Evolutionary conservation across 2,797 vertebrate species (phyloP).

Genomic region (Ctenopoma multispine): DNA sequence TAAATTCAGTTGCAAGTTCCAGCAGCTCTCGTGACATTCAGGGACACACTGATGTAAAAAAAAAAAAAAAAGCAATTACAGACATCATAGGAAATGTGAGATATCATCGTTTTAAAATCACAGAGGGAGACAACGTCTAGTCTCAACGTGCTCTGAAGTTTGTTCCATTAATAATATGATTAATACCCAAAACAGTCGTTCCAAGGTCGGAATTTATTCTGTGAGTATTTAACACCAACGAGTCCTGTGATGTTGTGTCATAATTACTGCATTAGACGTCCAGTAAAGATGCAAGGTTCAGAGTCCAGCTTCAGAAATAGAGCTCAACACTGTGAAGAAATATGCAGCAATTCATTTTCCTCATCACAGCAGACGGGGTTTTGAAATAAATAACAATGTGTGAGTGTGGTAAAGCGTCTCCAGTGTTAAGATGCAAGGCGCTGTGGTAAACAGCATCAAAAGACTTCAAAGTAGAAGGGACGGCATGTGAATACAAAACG

Average conservation of each 20-base stretch:
- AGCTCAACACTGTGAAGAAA: slow-evolving; percentile 15
- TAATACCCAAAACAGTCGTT: slow-evolving; percentile 39
- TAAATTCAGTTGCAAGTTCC: not conserved
- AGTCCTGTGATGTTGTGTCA: slow-evolving; percentile 10
- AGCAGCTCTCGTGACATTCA: slow-evolving; percentile 44
- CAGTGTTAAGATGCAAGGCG: slow-evolving; percentile 27
- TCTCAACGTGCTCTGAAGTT: slow-evolving; percentile 33
- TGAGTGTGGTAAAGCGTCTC: slow-evolving; percentile 25
- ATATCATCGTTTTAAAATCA: slow-evolving; percentile 56
- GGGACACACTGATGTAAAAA: slow-evolving; percentile 26
- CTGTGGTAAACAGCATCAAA: slow-evolving; percentile 54
- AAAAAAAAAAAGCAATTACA: slow-evolving; percentile 56
- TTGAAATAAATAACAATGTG: slow-evolving; percentile 49
- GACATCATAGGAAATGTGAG: slow-evolving; percentile 61
- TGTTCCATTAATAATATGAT: slow-evolving; percentile 45
- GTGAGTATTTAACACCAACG: slow-evolving; percentile 32
- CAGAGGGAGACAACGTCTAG: slow-evolving; percentile 37
- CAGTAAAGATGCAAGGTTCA: slow-evolving; percentile 8
- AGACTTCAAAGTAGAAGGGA: slow-evolving; percentile 55
- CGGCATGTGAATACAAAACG: slow-evolving; percentile 57
- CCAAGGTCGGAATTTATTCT: slow-evolving; percentile 54
- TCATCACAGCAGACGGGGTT: slow-evolving; percentile 18
- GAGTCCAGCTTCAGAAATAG: not conserved
- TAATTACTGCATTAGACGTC: slow-evolving; percentile 33
- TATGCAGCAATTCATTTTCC: slow-evolving; percentile 6